Evolutionary conservation across 2,888 invertebrate genomes (phyloP), one percentile per base, ranked within the genome.

Genomic region (Mamestra brassicae): DNA sequence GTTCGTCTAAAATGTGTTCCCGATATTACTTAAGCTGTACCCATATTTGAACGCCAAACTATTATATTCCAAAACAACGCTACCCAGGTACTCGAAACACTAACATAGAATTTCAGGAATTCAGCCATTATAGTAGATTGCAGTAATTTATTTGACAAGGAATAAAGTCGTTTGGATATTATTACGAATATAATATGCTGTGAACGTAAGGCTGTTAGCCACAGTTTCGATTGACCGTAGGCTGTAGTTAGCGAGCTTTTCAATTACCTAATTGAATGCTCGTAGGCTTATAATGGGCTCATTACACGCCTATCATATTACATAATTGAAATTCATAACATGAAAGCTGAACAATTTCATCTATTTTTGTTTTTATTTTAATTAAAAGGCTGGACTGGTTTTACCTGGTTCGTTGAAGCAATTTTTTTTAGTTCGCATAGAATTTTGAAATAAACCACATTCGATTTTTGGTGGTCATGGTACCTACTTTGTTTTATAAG

Each of bases 131-230:
- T 17, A 57, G 26, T 42, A 58, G 60, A 52, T 36, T 50, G 11
- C 47, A 6, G 36, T 11, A 55, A 45, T 63, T 54, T n/a, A 67
- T 55, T 66, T n/a, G 54, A 45, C 58, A 17, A 67, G 13, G 1
- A 76, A 63, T 55, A 11, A 26, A 54, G 36, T 10, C 4, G n/a
- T 63, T 76, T 52, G 3, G 34, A 81, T 15, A 47, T 15, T 34
- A 61, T 11, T n/a, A 11, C 10, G 34, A 50, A 54, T 36, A 26
- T 69, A 50, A 38, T 38, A 36, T 45, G 26, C 5, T 60, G 26
- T 34, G 4, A 54, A 55, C 15, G 6, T 71, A 47, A 61, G 50
- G 65, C 68, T 55, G 50, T 10, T 26, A 26, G 4, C 3, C n/a
- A 69, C 65, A 72, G 3, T 62, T n/a, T 15, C 64, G 57, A 50